Evolutionary conservation across 2,113 vertebrate genomes (phyloP), one percentile per base, ranked within the genome.

Genomic region (Apteryx mantelli): DNA sequence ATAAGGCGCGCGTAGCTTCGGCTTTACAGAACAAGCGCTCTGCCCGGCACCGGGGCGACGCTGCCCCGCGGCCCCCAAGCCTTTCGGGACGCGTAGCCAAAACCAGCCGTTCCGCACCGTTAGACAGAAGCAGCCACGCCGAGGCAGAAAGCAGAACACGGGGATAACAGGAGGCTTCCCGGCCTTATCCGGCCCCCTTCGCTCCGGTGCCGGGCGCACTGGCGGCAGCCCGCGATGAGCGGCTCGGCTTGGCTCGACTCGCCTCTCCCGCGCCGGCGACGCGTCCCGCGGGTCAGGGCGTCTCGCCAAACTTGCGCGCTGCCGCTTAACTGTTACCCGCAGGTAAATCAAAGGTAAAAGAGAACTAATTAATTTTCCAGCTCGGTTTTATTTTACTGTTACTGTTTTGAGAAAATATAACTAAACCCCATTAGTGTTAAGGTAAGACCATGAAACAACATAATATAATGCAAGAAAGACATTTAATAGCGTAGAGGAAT

Each of bases 361-460:
- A 97, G 98, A 98, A 98, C 97, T 98, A 98, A 98, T 98, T 98
- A 98, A 98, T 98, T 98, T 98, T 96, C 97, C 90, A 89, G 95
- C 97, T 98, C 97, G 44, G 95, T 98, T 98, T 98, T 98, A 98
- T 98, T 98, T 98, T 98, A 98, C 98, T 98, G 98, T 98, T 98
- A 98, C 95, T 98, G 98, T 98, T 98, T 98, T 98, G 97, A 98
- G 98, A 98, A 98, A 98, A 98, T 98, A 98, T 98, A 98, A 98
- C 98, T 98, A 98, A 98, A 98, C 98, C 98, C 98, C 98, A 98
- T 98, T 98, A 98, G 98, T 98, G 98, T 98, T 98, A 98, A 98
- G 98, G 98, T 98, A 98, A 97, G 98, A 97, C 97, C 98, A 98
- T 98, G 98, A 98, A 98, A 98, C 98, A 98, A 98, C 98, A 98